Evolutionary conservation across 2,113 vertebrate genomes (phyloP), one percentile per base, ranked within the genome.

Genomic region (Arvicanthis niloticus): DNA sequence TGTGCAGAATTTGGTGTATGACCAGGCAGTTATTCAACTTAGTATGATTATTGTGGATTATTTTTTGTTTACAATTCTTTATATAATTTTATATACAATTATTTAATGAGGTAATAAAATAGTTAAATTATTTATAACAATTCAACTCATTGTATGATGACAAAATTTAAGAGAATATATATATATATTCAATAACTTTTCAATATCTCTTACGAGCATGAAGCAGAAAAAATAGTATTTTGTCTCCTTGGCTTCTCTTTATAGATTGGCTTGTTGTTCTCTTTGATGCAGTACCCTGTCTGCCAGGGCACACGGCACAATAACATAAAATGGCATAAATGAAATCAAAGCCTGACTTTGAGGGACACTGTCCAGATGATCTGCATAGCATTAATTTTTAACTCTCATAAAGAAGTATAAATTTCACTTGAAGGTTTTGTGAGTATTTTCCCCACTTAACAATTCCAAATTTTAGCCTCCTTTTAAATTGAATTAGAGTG

Each of bases 401-500:
- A 72, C 68, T 70, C 68, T 90, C 40, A 62, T 31, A 82, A 45
- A 93, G 26, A 91, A 78, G 29, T 68, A n/a, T 45, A 88, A 65
- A 73, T 91, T 91, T 87, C 40, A 95, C 26, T 91, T 58, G 81
- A 70, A 70, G 65, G 81, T 77, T 88, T 56, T 75, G 24, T 29
- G 16, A 22, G 29, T 60, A 8, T 48, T 76, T 81, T 13, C 1
- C 6, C 34, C 40, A 80, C 9, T 70, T 60, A 67, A 10, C 26
- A 24, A 0, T n/a, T 80, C 40, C 11, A 3, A 85, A 89, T 96
- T 94, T 96, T 85, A 95, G 19, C 31, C 12, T 8, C 82, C 67
- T 80, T 96, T 81, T 42, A 95, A 92, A 90, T 81, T 72, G 87
- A 91, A 88, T 62, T 95, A 62, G 40, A 89, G 82, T 65, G 11